phyloP scores from a whole-genome alignment of 2,888 invertebrate genomes.

The Athalia rosae region DNA sequence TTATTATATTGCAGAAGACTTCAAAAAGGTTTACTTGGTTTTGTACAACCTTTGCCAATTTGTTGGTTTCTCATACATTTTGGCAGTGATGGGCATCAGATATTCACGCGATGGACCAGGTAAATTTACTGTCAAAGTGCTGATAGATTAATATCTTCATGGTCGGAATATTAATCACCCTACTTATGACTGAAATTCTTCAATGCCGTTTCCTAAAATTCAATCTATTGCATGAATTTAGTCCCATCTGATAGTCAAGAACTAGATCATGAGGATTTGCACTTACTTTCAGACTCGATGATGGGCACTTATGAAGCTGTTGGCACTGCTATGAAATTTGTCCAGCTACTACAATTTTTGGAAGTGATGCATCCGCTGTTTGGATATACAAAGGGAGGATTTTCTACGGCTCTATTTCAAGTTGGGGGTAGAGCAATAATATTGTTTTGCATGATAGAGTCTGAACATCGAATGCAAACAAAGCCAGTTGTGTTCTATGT shows the following conservation, averaged over 20 bases:
- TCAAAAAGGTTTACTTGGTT: constrained; percentile 88
- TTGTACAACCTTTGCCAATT: constrained; percentile 94
- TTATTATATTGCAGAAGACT: constrained; percentile 78
- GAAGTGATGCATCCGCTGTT: constrained; percentile 94
- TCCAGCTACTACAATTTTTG: constrained; percentile 88
- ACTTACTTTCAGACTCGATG: constrained; percentile 76
- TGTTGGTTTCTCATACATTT: constrained; percentile 87
- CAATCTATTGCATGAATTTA: too few species aligned
- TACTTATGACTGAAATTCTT: too few species aligned
- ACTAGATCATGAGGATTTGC: neutral
- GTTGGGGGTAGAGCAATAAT: constrained; percentile 86
- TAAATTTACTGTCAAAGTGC: constrained; percentile 61
- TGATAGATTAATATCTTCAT: neutral
- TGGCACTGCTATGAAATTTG: constrained; percentile 85
- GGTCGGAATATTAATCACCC: too few species aligned
- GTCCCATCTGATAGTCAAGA: too few species aligned
- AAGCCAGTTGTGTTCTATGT: constrained; percentile 92
- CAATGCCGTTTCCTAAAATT: too few species aligned
- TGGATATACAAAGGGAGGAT: constrained; percentile 89
- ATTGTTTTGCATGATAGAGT: constrained; percentile 88
- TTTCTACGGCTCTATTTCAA: constrained; percentile 85
- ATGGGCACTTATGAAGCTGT: constrained; percentile 83
- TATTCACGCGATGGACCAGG: constrained; percentile 84
- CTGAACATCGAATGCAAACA: constrained; percentile 89
- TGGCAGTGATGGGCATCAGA: constrained; percentile 83